Conservation (phyloP, 2,888 invertebrate genomes). For the Adineta ricciae region DNA sequence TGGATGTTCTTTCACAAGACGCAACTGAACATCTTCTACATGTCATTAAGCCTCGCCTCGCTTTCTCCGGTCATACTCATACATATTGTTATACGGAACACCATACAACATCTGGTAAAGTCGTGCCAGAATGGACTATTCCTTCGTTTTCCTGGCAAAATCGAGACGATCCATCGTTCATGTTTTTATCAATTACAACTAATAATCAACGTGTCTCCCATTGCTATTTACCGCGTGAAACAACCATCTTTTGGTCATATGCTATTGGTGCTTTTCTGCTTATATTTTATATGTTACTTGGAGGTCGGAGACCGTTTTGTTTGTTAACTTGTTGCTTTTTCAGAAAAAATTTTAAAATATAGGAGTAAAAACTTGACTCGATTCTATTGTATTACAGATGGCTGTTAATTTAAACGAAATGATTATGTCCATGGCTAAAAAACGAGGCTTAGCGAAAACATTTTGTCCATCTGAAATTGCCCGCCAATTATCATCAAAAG, state of each 20-base stretch:
- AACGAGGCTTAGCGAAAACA: not conserved
- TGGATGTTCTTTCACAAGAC: not conserved
- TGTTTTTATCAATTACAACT: conserved; percentile 43
- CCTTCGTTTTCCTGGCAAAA: conserved; percentile 95
- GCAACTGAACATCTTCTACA: not conserved
- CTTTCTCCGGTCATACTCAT: conserved; percentile 82
- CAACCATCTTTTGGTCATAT: not conserved
- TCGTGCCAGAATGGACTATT: conserved; percentile 60
- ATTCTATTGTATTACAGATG: not conserved
- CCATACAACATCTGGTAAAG: conserved; percentile 39
- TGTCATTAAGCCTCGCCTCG: conserved; percentile 64
- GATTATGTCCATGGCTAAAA: not conserved
- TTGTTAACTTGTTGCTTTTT: not conserved
- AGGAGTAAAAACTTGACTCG: not conserved
- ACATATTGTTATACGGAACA: conserved; percentile 68
- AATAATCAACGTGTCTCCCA: conserved; percentile 4
- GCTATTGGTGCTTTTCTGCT: not conserved
- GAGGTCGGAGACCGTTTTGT: not conserved
- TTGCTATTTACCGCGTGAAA: conserved; percentile 8
- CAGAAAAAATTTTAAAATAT: not conserved
- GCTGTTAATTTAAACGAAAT: not conserved
- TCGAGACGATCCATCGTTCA: conserved; percentile 73
- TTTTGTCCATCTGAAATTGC: not conserved
- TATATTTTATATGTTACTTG: not conserved
- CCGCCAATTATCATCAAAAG: not conserved